These are phyloP conservation scores for Drosophila mauritiana DNA, from an alignment of 1,140 invertebrate genomes.

Conservation along the genomic window DNA sequence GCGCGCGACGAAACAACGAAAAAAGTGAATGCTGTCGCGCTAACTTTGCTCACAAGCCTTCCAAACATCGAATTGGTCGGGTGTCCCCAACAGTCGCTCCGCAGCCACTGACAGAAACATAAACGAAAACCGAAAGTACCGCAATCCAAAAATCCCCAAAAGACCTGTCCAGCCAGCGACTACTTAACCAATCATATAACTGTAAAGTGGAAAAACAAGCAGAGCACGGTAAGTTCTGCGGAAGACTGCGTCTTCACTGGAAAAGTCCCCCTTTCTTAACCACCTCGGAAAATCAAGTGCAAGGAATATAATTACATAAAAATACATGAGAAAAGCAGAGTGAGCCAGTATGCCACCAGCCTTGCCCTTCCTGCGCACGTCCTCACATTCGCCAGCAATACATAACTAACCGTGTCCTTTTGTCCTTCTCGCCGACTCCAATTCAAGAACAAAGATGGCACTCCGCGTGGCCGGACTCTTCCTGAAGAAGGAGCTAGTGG, in stretches of 20 bases:
- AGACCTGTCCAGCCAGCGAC: conserved; percentile 16
- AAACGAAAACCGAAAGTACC: conserved; percentile 36
- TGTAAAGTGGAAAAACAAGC: conserved; percentile 26
- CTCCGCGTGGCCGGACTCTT: conserved; percentile 82
- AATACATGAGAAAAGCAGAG: conserved; percentile 6
- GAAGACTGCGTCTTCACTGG: neutral
- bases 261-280: neutral
- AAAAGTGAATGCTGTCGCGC: conserved; percentile 83
- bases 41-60: conserved; percentile 77
- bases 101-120: conserved; percentile 35
- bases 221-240: conserved; percentile 48
- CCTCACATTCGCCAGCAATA: neutral
- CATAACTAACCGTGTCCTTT: conserved; percentile 61
- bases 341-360: too few relatives aligned
- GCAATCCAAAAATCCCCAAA: conserved; percentile 12
- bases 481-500: conserved; percentile 70
- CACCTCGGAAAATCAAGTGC: neutral
- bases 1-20: conserved; percentile 59
- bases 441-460: conserved; percentile 66
- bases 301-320: conserved; percentile 53
- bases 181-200: conserved; percentile 23
- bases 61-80: conserved; percentile 77
- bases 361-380: conserved; percentile 25
- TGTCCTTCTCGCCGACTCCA: conserved; percentile 24
- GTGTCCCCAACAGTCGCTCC: conserved; percentile 65